A percentile compares a stretch with the other conserved stretches of the same genome.
Evolutionary conservation across 2,797 vertebrate genomes (phyloP).

Genomic region (Prionace glauca): DNA sequence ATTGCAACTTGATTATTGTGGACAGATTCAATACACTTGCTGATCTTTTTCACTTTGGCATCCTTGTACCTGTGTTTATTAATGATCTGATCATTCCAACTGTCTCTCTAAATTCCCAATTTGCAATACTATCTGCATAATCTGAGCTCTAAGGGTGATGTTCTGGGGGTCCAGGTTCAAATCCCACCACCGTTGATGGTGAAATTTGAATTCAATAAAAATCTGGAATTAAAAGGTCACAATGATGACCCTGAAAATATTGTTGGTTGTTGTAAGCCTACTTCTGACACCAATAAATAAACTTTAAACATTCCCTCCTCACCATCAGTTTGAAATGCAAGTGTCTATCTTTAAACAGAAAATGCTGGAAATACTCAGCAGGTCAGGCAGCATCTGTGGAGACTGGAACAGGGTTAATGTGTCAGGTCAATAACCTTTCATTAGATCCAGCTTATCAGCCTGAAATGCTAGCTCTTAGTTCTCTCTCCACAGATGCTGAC

Average conservation of each 20-base stretch:
- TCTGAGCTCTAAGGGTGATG: no score
- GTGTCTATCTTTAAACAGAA: background rate
- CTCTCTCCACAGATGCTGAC: background rate
- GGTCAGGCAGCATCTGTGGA: background rate
- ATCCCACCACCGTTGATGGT: no score
- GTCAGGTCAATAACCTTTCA: background rate
- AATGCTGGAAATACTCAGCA: background rate
- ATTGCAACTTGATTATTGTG: background rate
- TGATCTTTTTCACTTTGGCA: background rate
- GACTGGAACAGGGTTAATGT: background rate
- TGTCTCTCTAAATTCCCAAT: background rate
- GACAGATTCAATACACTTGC: background rate
- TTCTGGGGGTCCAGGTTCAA: no score
- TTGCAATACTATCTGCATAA: background rate
- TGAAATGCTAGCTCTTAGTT: background rate
- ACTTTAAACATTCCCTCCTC: background rate
- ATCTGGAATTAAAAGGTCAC: no score
- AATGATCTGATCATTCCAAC: background rate
- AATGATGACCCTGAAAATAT: no score
- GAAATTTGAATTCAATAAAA: no score
- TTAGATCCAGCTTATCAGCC: background rate
- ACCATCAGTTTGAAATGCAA: background rate
- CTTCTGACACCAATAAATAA: no score
- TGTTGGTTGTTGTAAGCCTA: no score
- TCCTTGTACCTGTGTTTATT: background rate